phyloP scores from a whole-genome alignment of 2,888 invertebrate species.

The Scrobipalpa atriplicella region DNA sequence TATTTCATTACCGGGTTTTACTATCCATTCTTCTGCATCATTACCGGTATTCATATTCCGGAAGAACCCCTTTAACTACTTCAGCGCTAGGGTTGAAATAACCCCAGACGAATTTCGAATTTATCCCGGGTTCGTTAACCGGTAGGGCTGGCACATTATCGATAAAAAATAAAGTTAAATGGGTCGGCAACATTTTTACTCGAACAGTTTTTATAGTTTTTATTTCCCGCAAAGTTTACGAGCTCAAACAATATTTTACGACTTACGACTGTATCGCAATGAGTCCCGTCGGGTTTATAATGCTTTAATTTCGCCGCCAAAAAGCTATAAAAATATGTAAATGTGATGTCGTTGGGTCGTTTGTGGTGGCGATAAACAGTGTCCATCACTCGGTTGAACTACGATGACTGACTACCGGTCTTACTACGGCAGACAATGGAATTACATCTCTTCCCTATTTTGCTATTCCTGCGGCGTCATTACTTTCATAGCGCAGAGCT shows the following conservation, averaged over 20 bases:
- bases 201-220: constrained; percentile 76
- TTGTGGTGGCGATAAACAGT: constrained; percentile 19
- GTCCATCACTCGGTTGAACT: constrained; percentile 11
- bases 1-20: constrained; percentile 25
- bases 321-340: constrained; percentile 80
- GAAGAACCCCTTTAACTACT: constrained; percentile 1
- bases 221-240: constrained; percentile 73
- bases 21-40: constrained; percentile 25
- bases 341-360: constrained; percentile 41
- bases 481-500: background rate
- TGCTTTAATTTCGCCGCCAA: constrained; percentile 81
- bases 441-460: background rate
- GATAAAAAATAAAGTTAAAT: constrained; percentile 33
- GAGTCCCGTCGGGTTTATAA: constrained; percentile 75
- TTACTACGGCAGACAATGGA: constrained; percentile 6
- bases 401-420: background rate
- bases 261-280: constrained; percentile 66
- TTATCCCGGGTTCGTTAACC: background rate
- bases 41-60: constrained; percentile 17
- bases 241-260: constrained; percentile 67
- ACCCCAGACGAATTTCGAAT: background rate
- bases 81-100: constrained; percentile 4
- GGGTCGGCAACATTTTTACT: constrained; percentile 55
- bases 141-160: constrained; percentile 29
- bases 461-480: background rate